Conservation (phyloP, 2,797 vertebrate species). For the Toxotes lorentzi region DNA sequence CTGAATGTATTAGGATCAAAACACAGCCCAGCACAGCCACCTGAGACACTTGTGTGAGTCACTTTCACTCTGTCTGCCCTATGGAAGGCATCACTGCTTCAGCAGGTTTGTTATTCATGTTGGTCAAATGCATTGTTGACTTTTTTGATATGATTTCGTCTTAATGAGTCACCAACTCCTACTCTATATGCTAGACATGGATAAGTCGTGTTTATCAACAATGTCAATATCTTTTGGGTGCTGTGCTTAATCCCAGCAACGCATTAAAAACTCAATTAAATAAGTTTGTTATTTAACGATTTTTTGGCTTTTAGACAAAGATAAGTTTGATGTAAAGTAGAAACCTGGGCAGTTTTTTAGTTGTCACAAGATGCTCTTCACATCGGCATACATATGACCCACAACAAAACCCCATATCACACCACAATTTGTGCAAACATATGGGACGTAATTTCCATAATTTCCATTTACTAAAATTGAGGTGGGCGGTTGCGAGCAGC, state of each 20-base stretch:
- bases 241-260: neutral
- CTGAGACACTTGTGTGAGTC: neutral
- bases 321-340: neutral
- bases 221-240: neutral
- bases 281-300: neutral
- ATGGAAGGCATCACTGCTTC: neutral
- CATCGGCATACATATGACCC: neutral
- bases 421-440: neutral
- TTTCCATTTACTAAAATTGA: conserved; percentile 11
- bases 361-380: neutral
- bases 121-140: neutral
- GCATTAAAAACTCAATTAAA: neutral
- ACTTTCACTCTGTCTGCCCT: neutral
- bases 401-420: neutral
- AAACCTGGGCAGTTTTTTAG: accelerated
- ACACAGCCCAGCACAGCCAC: conserved; percentile 9
- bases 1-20: neutral
- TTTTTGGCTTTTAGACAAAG: neutral
- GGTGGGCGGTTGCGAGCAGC: conserved; percentile 35
- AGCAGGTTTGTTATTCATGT: neutral
- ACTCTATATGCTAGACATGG: neutral
- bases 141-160: neutral
- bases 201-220: neutral
- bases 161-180: neutral
- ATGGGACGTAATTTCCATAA: neutral